A percentile compares a stretch with the other conserved stretches of the same genome.
These are phyloP conservation scores for Selenia dentaria DNA, from an alignment of 2,888 invertebrate genomes.

Conservation along the genomic window DNA sequence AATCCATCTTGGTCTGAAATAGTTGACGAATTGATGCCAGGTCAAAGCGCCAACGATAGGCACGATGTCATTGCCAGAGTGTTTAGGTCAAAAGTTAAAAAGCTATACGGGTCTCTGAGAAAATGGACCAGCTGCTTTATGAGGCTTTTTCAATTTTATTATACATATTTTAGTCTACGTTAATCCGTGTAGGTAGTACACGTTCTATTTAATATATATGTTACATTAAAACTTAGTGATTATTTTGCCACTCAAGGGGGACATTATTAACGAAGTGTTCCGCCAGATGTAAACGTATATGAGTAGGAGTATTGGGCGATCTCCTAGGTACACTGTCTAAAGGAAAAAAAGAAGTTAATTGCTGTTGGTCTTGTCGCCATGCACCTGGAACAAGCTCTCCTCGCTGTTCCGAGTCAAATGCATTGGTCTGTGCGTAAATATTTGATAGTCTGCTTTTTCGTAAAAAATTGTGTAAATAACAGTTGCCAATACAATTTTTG, in stretches of 20 bases:
- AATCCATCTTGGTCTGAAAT: slow-evolving; percentile 40
- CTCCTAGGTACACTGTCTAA: slow-evolving; percentile 24
- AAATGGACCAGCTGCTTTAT: too few species aligned
- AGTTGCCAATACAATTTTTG: slow-evolving; percentile 23
- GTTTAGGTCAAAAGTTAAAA: slow-evolving; percentile 15
- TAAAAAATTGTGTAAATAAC: slow-evolving; percentile 22
- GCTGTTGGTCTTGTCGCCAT: slow-evolving; percentile 25
- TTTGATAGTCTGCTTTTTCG: slow-evolving; percentile 23
- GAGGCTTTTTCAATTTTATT: too few species aligned
- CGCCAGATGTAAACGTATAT: slow-evolving; percentile 26
- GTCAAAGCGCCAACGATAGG: slow-evolving; percentile 3
- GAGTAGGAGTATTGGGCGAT: too few species aligned
- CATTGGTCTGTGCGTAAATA: slow-evolving; percentile 24
- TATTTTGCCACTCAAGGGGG: slow-evolving; percentile 25
- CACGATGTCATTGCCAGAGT: slow-evolving; percentile 1
- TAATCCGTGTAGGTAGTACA: too few species aligned
- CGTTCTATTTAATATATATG: too few species aligned
- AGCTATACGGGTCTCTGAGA: too few species aligned
- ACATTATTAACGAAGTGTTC: slow-evolving; percentile 25
- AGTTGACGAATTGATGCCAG: background rate
- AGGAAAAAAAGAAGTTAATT: slow-evolving; percentile 22
- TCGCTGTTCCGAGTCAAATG: too few species aligned
- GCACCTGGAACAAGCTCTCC: too few species aligned
- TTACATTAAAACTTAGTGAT: slow-evolving; percentile 23
- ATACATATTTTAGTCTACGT: too few species aligned